phyloP scores from a whole-genome alignment of 2,797 vertebrate species.

The Orientallactaga sibirica region DNA sequence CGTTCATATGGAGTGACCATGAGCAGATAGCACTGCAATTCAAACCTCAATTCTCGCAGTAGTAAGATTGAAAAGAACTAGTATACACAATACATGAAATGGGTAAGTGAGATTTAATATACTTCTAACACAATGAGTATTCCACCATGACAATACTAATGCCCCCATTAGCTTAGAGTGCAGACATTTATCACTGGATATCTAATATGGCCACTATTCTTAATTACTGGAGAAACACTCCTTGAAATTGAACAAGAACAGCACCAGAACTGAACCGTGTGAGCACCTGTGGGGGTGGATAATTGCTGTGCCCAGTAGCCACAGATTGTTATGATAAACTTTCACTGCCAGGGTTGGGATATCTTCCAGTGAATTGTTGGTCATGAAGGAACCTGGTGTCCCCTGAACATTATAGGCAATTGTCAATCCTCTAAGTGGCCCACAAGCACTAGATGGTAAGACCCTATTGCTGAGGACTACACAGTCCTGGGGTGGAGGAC shows the following conservation, averaged over 20 bases:
- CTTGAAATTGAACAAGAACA: not conserved
- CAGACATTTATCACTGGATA: not conserved
- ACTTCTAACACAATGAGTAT: not conserved
- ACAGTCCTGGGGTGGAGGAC: no score
- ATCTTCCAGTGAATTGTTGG: no score
- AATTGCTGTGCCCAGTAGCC: no score
- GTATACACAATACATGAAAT: not conserved
- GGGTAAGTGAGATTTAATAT: not conserved
- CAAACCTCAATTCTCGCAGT: not conserved
- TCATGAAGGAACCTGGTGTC: no score
- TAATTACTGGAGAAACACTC: not conserved
- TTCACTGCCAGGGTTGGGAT: no score
- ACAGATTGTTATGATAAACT: no score
- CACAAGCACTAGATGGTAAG: no score
- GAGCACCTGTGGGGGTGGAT: no score
- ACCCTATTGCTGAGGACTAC: no score
- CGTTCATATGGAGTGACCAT: accelerated
- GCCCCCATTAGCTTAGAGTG: not conserved
- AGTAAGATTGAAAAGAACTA: not conserved
- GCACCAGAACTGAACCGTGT: not conserved
- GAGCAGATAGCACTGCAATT: not conserved
- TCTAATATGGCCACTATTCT: not conserved
- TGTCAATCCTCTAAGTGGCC: no score
- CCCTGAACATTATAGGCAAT: no score
- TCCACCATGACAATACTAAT: not conserved